Evolutionary conservation across 2,113 vertebrate species (phyloP).

Genomic region (Rallus limicola): DNA sequence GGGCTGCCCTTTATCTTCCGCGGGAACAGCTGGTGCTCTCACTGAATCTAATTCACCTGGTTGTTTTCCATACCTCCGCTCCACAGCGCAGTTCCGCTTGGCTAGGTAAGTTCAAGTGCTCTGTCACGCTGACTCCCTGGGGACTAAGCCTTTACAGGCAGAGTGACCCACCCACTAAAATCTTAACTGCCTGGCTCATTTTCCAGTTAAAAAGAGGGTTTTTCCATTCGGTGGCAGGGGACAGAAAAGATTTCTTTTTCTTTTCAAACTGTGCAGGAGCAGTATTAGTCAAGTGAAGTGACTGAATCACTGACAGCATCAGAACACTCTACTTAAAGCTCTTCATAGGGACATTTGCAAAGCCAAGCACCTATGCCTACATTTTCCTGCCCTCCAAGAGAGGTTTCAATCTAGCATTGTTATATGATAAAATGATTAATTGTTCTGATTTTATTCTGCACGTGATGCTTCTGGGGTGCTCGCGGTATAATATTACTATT

Average conservation of each 20-base stretch:
- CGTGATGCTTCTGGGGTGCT: background rate
- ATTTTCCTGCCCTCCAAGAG: background rate
- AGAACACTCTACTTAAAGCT: background rate
- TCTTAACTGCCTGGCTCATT: background rate
- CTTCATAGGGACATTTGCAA: background rate
- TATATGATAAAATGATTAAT: background rate
- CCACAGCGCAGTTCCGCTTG: background rate
- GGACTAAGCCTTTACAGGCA: background rate
- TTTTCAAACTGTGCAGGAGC: background rate
- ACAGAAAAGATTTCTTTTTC: background rate
- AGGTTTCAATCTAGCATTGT: background rate
- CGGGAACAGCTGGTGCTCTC: background rate
- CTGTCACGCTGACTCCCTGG: background rate
- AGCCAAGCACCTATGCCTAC: background rate
- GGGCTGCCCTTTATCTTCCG: background rate
- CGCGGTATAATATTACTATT: too few relatives aligned
- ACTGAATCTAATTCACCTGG: background rate
- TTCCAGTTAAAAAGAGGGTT: background rate
- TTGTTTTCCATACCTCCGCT: constrained; percentile 4
- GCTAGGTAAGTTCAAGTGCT: background rate
- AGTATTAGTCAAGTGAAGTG: accelerated
- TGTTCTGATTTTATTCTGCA: background rate
- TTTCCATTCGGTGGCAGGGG: background rate
- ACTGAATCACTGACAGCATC: background rate
- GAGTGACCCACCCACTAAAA: background rate